phyloP scores from a whole-genome alignment of 1,140 invertebrate genomes.

The Araneus ventricosus region DNA sequence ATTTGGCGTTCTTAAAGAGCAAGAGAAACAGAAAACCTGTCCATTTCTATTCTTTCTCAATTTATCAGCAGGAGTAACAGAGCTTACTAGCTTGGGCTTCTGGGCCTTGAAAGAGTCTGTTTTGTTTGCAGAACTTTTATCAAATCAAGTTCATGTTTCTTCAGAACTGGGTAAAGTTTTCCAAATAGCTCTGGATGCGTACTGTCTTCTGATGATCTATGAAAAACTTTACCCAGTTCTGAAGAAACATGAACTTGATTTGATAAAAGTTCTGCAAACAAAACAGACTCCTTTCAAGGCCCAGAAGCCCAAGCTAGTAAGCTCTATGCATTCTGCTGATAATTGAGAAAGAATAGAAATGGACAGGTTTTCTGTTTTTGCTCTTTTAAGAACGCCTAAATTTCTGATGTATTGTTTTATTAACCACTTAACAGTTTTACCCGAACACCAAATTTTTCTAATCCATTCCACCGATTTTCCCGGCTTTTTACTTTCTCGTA shows the following conservation, averaged over 20 bases:
- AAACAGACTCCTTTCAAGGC: constrained; percentile 8
- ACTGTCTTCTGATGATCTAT: constrained; percentile 89
- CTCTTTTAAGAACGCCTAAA: no score
- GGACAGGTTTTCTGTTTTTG: no score
- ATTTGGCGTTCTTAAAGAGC: no score
- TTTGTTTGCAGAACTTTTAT: constrained; percentile 1
- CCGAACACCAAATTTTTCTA: no score
- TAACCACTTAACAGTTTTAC: no score
- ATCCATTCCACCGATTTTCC: no score
- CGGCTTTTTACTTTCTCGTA: no score
- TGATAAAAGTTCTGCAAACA: background rate
- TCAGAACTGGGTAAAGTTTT: constrained; percentile 72
- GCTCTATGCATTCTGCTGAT: background rate
- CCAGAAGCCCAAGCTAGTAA: background rate
- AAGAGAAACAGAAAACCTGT: no score
- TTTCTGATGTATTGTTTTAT: no score
- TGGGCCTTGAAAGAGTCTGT: background rate
- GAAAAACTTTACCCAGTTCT: constrained; percentile 78
- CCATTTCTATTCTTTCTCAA: no score
- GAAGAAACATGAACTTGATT: constrained; percentile 1
- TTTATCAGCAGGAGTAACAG: background rate
- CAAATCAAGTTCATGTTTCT: constrained; percentile 13
- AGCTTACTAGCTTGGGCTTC: background rate
- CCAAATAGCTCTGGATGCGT: constrained; percentile 87
- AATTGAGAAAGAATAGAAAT: no score